Evolutionary conservation across 23 tunicate genomes (phyloP).

Genomic region (Ciona savignyi): DNA sequence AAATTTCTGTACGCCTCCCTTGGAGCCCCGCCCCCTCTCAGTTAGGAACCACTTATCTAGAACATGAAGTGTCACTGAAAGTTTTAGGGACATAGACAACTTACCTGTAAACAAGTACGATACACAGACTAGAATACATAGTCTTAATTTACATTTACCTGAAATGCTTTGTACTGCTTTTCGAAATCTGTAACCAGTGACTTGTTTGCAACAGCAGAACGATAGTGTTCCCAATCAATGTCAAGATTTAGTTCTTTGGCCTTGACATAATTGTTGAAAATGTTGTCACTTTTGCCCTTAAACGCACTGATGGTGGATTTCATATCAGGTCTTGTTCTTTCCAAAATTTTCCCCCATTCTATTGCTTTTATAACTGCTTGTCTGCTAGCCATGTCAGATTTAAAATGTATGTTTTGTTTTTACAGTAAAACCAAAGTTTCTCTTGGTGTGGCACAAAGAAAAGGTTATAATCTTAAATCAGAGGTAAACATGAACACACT

Average conservation of each 20-base stretch:
- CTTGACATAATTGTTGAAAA: conserved; percentile 67
- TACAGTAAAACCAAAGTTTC: no score
- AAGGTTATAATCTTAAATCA: no score
- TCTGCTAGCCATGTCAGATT: neutral
- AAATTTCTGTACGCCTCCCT: no score
- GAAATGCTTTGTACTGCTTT: conserved; percentile 34
- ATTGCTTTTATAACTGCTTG: neutral
- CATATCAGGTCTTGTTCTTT: neutral
- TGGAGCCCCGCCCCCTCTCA: no score
- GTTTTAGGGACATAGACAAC: no score
- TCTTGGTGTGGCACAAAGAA: no score
- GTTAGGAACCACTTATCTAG: no score
- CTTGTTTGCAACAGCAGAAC: conserved; percentile 51
- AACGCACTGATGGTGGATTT: conserved; percentile 24
- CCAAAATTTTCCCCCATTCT: neutral
- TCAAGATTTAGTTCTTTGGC: conserved; percentile 56
- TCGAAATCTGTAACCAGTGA: conserved; percentile 88
- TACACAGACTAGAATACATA: no score
- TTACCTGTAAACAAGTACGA: no score
- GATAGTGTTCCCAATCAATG: conserved; percentile 86
- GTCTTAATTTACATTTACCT: conserved; percentile 3
- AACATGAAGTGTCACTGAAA: no score
- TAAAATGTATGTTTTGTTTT: no score
- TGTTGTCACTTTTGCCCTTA: conserved; percentile 85
- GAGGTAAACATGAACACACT: no score